Evolutionary conservation across 1,140 invertebrate species (phyloP), one percentile per base, ranked within the genome.

Genomic region (Macrocentrus cingulum): DNA sequence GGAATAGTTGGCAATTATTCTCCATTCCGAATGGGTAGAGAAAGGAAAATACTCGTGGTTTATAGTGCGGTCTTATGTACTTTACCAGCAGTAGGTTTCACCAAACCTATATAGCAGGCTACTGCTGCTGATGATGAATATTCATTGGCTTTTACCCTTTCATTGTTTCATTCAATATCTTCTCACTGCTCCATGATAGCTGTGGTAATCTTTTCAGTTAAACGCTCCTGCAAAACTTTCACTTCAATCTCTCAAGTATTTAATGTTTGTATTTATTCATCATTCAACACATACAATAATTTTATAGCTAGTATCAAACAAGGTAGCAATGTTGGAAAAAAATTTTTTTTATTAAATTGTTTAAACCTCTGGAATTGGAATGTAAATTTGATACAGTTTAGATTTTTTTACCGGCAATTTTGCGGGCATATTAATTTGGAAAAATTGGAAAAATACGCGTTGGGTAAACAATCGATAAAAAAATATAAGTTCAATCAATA

Each of bases 1-100:
- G 59, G 69, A 73, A 72, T 73, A 71, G 66, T 69, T 65, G 66
- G 61, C 63, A 73, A 71, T 73, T 71, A 73, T 71, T 66, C 57
- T 29, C 32, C 13, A 52, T 59, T 44, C n/a, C 42, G 16, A 49
- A 49, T 15, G n/a, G 53, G n/a, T 44, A 32, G 16, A 20, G 39
- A 32, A 54, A 54, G 37, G 25, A 32, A 56, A 56, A 58, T 53
- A 19, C 48, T 25, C 48, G 15, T 36, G 23, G 51, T 56, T 44
- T 1, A n/a, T 46, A 25, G 36, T 37, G 15, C 34, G 37, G 29
- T 34, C 11, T 18, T 29, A 32, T 34, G 36, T 51, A 34, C n/a
- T n/a, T n/a, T n/a, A n/a, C n/a, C 11, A 11, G 45, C 19, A 36
- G 13, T 20, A 5, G 34, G 20, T 11, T 46, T 9, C 44, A 8